Base-by-base conservation (phyloP, 2,113 vertebrate genomes). In the Talpa occidentalis region DNA sequence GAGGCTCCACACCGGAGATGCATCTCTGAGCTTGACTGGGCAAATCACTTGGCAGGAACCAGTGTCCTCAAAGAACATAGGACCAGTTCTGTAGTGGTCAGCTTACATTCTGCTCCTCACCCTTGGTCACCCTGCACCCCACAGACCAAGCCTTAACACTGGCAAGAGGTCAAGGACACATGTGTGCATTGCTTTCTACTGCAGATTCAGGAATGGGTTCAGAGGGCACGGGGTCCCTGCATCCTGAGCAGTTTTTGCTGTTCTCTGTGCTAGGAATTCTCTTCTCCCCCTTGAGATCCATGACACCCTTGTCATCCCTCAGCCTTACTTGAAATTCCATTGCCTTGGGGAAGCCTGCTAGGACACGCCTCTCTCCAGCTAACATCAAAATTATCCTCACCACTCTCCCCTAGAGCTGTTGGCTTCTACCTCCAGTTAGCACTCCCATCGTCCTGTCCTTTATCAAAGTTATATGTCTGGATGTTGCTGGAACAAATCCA, bases 401-500 rank as follows among this genome's bases (percentile, higher is more conserved):
- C n/a, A 83, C 40, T 70, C 8, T 11, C 49, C 35, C 44, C 44
- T 28, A 0, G 19, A n/a, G 72, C 37, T 77, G 56, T 73, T 91
- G 82, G 32, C 62, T 78, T 80, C 12, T n/a, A 47, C 49, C 62
- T 90, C 42, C 60, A 9, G 56, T 28, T 86, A 80, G 84, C 79
- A 69, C 28, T 42, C 37, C 30, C 66, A n/a, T 64, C 52, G 19
- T 62, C 42, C 52, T 72, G 89, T n/a, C 91, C 60, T 76, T 95
- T 60, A 74, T 44, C 77, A 44, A 37, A 82, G 76, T 80, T 76
- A 30, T 82, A 28, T 66, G 16, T 88, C 91, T 93, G 40, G 56
- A 79, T 74, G 59, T 73, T 66, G 17, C 67, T 94, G 87, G 76
- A 78, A 69, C 3, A 0, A 37, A 64, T 62, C 82, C 94, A 93